phyloP scores from a whole-genome alignment of 2,113 vertebrate species.

The Butorides virescens region DNA sequence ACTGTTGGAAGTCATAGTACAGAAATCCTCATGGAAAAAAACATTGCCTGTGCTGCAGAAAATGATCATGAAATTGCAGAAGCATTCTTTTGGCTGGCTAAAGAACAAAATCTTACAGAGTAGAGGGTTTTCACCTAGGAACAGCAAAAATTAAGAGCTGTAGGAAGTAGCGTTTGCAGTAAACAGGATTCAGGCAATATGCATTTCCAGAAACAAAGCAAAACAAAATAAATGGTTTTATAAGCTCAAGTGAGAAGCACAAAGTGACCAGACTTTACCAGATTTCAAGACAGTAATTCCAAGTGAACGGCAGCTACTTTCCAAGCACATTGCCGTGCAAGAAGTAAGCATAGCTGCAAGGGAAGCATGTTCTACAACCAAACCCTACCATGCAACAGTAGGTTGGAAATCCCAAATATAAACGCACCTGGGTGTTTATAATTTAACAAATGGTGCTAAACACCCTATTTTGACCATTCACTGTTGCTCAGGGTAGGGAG shows the following conservation, averaged over 20 bases:
- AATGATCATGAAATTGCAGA: not conserved
- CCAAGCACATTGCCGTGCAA: not conserved
- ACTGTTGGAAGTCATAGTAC: not conserved
- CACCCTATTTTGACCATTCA: not conserved
- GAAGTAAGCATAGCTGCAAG: not conserved
- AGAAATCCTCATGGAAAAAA: slow-evolving; percentile 3
- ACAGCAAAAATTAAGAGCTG: not conserved
- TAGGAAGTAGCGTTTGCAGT: not conserved
- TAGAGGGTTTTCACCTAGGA: not conserved
- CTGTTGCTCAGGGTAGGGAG: fast-evolving
- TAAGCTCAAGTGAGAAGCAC: not conserved
- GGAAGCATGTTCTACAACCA: not conserved
- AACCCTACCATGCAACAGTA: not conserved
- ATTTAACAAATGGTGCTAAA: not conserved
- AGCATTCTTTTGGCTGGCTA: not conserved
- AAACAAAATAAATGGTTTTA: not conserved
- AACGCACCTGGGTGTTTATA: not conserved
- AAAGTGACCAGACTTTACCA: not conserved
- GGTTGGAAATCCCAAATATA: not conserved
- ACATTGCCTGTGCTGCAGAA: not conserved
- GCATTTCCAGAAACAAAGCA: not conserved
- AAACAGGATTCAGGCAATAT: not conserved
- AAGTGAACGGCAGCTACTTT: fast-evolving
- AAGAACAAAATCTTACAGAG: not conserved
- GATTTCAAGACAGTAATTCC: not conserved